phyloP scores from a whole-genome alignment of 2,113 vertebrate species.

The Ornithorhynchus anatinus region DNA sequence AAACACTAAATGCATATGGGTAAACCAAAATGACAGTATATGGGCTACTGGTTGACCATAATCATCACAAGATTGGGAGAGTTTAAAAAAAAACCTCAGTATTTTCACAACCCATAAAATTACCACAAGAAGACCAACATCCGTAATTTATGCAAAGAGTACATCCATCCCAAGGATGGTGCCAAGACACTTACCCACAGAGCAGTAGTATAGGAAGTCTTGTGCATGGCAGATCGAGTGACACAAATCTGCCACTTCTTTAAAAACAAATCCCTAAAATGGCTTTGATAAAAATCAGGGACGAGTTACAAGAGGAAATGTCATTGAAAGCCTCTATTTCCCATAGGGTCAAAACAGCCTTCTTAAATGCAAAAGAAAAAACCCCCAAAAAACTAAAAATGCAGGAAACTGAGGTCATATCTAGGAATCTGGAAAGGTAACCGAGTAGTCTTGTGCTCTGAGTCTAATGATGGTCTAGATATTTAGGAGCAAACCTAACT shows the following conservation, averaged over 20 bases:
- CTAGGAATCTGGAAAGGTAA: too few species aligned
- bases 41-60: too few species aligned
- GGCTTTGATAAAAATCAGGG: neutral
- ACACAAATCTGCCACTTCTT: neutral
- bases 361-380: too few species aligned
- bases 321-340: neutral
- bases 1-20: neutral
- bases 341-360: neutral
- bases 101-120: too few species aligned
- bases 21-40: neutral
- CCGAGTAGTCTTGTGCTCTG: too few species aligned
- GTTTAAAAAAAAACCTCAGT: neutral
- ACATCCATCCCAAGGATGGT: neutral
- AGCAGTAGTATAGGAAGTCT: neutral
- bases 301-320: neutral
- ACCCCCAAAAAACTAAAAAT: too few species aligned
- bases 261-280: neutral
- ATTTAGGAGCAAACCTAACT: too few species aligned
- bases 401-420: too few species aligned
- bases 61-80: neutral
- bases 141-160: too few species aligned
- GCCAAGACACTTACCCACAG: neutral
- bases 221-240: neutral
- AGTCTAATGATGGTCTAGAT: too few species aligned
- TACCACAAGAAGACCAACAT: too few species aligned